Base-by-base conservation (phyloP, 2,888 invertebrate species). In the Teinopalpus imperialis region DNA sequence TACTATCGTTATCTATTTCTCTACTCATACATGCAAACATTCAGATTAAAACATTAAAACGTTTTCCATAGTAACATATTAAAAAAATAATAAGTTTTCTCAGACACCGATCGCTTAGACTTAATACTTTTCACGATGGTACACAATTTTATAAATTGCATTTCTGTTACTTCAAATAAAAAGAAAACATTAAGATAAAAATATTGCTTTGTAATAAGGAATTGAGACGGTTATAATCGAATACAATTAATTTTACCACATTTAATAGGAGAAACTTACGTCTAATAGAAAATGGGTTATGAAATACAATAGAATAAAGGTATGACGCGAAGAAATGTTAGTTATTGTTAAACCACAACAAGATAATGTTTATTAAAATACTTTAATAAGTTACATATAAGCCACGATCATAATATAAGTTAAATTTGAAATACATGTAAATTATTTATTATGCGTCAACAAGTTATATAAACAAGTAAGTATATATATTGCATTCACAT, bases 391-490 rank as follows among this genome's bases (percentile, higher is more conserved):
- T 72, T 68, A 81, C 69, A 77, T 57, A 54, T 64, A 83, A 80
- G 81, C 79, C 72, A 80, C 75, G 63, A 76, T 68, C 67, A 74
- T 75, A 67, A 77, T 61, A 74, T 67, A 74, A 51, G 45, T 55
- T 57, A 55, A 54, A 59, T 61, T 47, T 56, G 59, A 61, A 60
- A 59, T 55, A 61, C 56, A 74, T 59, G 52, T 66, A 65, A 59
- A 70, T 61, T 58, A 73, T 74, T 74, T 85, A 86, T 86, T 85
- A 85, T 86, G 85, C 86, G 67, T 83, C 77, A 85, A 87, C 81
- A 83, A 75, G 76, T 71, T 73, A 71, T 63, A 70, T 58, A 52
- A 61, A 62, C 51, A 61, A 55, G 57, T 55, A 54, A 51, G 12
- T 30, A 29, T 45, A 40, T 35, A 21, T 72, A n/a, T n/a, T n/a